Conservation (phyloP, 2,113 vertebrate genomes). For the Tragelaphus buxtoni region DNA sequence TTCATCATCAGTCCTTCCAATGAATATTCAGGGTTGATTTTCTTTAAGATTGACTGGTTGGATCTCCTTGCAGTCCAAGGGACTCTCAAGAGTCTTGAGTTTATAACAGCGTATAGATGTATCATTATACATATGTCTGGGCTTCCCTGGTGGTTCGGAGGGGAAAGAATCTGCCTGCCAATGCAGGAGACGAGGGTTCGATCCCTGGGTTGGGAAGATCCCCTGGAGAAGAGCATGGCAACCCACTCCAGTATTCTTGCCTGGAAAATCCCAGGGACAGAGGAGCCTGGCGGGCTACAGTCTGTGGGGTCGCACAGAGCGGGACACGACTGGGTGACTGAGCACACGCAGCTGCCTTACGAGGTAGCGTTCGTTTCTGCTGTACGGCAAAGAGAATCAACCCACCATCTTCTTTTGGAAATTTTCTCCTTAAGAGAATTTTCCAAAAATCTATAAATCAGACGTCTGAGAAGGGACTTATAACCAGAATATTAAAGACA, state of each 20-base stretch:
- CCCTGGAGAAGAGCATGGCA: not conserved
- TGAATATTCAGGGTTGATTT: not conserved
- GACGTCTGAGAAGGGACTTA: not conserved
- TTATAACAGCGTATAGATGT: not conserved
- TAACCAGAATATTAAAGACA: not conserved
- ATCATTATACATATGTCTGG: not conserved
- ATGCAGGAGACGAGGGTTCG: not conserved
- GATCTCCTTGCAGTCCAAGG: not conserved
- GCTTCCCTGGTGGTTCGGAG: not conserved
- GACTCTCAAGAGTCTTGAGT: not conserved
- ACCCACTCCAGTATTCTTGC: not conserved
- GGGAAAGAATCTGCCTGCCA: not conserved
- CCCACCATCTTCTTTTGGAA: not conserved
- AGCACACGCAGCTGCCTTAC: not conserved
- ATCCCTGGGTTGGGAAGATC: not conserved
- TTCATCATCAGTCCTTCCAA: not conserved
- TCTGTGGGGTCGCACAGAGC: not conserved
- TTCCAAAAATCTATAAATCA: not conserved
- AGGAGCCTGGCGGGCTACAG: not conserved
- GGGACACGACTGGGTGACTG: not conserved
- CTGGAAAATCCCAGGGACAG: not conserved
- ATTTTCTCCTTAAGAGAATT: not conserved
- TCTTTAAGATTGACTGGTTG: not conserved
- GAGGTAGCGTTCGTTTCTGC: not conserved
- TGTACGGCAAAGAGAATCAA: not conserved